Evolutionary conservation across 2,113 vertebrate species (phyloP).

Genomic region (Noturus placidus): DNA sequence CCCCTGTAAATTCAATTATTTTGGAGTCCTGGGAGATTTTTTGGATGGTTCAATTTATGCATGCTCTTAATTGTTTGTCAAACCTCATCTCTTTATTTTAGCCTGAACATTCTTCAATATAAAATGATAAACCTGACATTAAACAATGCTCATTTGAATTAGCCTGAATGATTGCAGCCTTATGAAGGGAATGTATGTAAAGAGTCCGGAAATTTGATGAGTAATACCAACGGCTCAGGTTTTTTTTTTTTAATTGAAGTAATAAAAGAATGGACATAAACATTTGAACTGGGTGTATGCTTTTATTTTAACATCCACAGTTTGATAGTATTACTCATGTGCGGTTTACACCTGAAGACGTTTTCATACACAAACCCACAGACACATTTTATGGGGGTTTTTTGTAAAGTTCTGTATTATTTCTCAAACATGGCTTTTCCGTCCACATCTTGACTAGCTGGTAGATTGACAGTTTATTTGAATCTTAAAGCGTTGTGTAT

Average conservation of each 20-base stretch:
- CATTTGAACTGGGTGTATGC: neutral
- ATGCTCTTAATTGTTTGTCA: constrained; percentile 24
- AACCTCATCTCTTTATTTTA: constrained; percentile 1
- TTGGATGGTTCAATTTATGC: constrained; percentile 50
- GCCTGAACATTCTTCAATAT: neutral
- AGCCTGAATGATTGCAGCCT: constrained; percentile 24
- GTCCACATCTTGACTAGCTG: neutral
- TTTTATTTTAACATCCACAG: neutral
- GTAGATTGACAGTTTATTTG: constrained; percentile 33
- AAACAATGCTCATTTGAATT: constrained; percentile 35
- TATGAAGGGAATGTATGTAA: constrained; percentile 13
- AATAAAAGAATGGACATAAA: constrained; percentile 1
- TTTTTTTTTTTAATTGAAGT: constrained; percentile 3
- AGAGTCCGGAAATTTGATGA: constrained; percentile 30
- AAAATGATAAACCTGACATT: neutral
- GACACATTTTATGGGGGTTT: too few species aligned
- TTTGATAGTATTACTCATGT: too few species aligned
- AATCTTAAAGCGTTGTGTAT: neutral
- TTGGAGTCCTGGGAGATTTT: constrained; percentile 51
- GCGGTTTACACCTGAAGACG: neutral
- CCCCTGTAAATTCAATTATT: constrained; percentile 52
- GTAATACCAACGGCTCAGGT: constrained; percentile 17
- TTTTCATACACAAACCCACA: neutral
- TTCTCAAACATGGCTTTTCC: constrained; percentile 6
- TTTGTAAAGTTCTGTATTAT: neutral